Evolutionary conservation across 2,113 vertebrate species (phyloP).

Genomic region (Cyprinodon brontotheroides): DNA sequence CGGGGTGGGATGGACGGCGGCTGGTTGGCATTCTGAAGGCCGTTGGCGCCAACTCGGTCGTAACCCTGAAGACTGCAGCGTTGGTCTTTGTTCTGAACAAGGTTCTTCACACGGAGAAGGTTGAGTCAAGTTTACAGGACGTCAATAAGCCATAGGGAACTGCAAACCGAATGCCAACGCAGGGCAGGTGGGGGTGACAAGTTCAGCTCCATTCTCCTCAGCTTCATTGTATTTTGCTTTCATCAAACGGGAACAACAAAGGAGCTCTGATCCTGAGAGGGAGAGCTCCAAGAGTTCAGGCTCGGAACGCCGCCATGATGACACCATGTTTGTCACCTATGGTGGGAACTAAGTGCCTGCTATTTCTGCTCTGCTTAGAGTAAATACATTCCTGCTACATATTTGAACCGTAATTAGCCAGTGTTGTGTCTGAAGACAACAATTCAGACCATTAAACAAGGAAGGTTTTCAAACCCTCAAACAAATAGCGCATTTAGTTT

Average conservation of each 20-base stretch:
- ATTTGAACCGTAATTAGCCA: too few species aligned
- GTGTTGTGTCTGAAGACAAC: too few species aligned
- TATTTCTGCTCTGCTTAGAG: too few species aligned
- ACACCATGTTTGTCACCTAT: background rate
- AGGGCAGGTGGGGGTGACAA: slow-evolving; percentile 43
- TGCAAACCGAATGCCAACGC: slow-evolving; percentile 46
- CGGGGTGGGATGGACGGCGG: slow-evolving; percentile 36
- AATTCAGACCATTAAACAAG: too few species aligned
- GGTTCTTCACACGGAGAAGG: slow-evolving; percentile 59
- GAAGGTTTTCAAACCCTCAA: too few species aligned
- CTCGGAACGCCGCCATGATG: slow-evolving; percentile 9
- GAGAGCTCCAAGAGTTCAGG: slow-evolving; percentile 45
- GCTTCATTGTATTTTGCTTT: slow-evolving; percentile 55
- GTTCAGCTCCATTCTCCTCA: slow-evolving; percentile 57
- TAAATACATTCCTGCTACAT: too few species aligned
- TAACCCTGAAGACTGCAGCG: slow-evolving; percentile 61
- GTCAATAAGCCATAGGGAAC: slow-evolving; percentile 67
- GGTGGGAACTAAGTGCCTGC: too few species aligned
- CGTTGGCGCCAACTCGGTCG: slow-evolving; percentile 56
- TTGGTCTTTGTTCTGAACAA: slow-evolving; percentile 70
- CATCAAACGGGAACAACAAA: slow-evolving; percentile 53
- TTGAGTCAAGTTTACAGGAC: slow-evolving; percentile 70
- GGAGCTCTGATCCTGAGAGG: slow-evolving; percentile 44
- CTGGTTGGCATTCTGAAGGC: slow-evolving; percentile 39
- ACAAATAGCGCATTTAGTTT: too few species aligned